Conservation (phyloP, 2,797 vertebrate species). For the Kryptopterus vitreolus region DNA sequence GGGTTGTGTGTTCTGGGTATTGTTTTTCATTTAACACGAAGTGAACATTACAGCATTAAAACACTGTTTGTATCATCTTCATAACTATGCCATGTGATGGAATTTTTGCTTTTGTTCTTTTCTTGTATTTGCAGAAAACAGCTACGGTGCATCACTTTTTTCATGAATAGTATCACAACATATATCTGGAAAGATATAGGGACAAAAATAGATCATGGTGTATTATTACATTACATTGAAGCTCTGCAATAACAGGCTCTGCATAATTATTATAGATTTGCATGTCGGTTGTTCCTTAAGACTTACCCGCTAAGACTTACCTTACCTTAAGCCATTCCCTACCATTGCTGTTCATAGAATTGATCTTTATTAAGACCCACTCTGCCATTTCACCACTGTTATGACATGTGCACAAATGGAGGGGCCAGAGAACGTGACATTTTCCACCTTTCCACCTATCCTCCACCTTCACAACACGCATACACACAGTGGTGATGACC, state of each 20-base stretch:
- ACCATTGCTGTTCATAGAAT: slow-evolving; percentile 7
- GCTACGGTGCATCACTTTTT: neutral
- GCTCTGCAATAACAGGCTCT: slow-evolving; percentile 13
- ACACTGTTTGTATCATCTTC: slow-evolving; percentile 4
- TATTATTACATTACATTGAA: slow-evolving; percentile 6
- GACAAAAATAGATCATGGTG: slow-evolving; percentile 14
- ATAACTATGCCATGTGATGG: neutral
- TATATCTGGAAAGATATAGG: slow-evolving; percentile 10
- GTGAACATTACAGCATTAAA: neutral
- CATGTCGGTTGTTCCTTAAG: neutral
- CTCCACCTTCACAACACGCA: neutral
- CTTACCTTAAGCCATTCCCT: no score
- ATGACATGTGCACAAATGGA: slow-evolving; percentile 27
- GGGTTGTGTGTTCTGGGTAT: slow-evolving; percentile 3
- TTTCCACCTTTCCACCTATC: slow-evolving; percentile 13
- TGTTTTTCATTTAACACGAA: neutral
- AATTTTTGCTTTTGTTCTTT: neutral
- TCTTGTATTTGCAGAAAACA: neutral
- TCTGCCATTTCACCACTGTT: slow-evolving; percentile 9
- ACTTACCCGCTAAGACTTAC: no score
- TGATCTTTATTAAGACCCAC: slow-evolving; percentile 20
- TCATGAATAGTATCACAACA: neutral
- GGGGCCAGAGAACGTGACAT: slow-evolving; percentile 12
- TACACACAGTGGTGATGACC: slow-evolving; percentile 52
- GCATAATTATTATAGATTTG: slow-evolving; percentile 31